Evolutionary conservation across 2,888 invertebrate genomes (phyloP).

Genomic region (Ceraclea dissimilis): DNA sequence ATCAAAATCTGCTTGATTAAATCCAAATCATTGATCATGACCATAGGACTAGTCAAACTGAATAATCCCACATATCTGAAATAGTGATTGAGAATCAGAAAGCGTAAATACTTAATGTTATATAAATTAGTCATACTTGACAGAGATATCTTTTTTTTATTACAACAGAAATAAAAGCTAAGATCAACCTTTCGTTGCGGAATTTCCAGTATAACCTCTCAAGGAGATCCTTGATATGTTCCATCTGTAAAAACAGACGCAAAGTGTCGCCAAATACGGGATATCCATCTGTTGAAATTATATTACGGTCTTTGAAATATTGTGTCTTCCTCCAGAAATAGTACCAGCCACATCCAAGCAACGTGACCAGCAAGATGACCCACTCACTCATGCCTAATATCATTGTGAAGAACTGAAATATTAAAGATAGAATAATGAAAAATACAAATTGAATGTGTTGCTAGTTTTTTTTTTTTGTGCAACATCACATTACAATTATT

Average conservation of each 20-base stretch:
- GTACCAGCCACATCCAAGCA: constrained; percentile 1
- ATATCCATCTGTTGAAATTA: constrained; percentile 14
- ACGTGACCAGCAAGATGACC: neutral
- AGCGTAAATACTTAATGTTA: too few relatives aligned
- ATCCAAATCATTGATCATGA: constrained; percentile 31
- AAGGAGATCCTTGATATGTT: constrained; percentile 15
- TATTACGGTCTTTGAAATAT: constrained; percentile 10
- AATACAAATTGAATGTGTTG: too few relatives aligned
- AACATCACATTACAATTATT: too few relatives aligned
- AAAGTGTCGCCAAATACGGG: constrained; percentile 26
- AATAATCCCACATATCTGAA: constrained; percentile 27
- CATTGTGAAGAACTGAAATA: too few relatives aligned
- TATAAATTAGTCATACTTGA: too few relatives aligned
- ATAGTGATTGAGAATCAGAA: too few relatives aligned
- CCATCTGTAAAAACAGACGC: constrained; percentile 3
- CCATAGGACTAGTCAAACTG: constrained; percentile 28
- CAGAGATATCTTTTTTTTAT: too few relatives aligned
- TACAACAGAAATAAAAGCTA: neutral
- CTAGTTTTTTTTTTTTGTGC: too few relatives aligned
- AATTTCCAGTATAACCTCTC: constrained; percentile 4
- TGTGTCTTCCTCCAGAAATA: constrained; percentile 13
- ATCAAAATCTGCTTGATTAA: constrained; percentile 30
- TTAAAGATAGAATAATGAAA: too few relatives aligned
- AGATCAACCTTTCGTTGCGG: constrained; percentile 18
- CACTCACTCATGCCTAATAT: too few relatives aligned